Evolutionary conservation across 1,140 invertebrate genomes (phyloP).

Genomic region (Sycophaga agraensis): DNA sequence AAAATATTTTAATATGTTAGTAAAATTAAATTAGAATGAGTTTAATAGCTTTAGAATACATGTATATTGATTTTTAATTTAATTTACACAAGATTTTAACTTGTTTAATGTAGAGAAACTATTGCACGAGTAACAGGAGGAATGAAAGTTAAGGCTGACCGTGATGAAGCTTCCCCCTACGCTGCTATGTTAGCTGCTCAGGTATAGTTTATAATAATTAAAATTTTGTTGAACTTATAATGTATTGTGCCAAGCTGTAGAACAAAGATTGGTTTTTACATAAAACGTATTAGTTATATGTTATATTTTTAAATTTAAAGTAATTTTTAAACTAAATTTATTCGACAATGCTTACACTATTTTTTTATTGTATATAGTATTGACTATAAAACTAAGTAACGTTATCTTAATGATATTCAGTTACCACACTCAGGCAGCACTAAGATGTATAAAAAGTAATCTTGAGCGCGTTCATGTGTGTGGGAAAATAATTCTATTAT

Average conservation of each 20-base stretch:
- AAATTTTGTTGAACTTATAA: no score
- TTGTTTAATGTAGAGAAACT: conserved; percentile 78
- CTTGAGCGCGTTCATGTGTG: conserved; percentile 46
- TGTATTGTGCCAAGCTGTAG: no score
- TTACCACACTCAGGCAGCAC: conserved; percentile 46
- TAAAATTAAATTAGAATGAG: no score
- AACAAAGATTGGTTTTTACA: no score
- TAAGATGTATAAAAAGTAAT: conserved; percentile 31
- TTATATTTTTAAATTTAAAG: neutral
- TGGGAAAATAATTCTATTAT: conserved; percentile 41
- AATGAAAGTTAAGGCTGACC: conserved; percentile 99
- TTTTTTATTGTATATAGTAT: neutral
- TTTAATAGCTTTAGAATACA: no score
- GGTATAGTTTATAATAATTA: conserved; percentile 57
- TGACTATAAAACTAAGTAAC: no score
- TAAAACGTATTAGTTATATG: no score
- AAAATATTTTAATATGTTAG: neutral
- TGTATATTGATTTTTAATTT: no score
- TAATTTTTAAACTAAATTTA: neutral
- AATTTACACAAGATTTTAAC: neutral
- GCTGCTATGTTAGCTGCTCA: conserved; percentile 99
- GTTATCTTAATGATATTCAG: no score
- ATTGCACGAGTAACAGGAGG: conserved; percentile 98
- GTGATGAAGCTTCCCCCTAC: conserved; percentile 99
- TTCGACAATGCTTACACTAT: neutral